Percentiles rank a stretch among this genome's conserved stretches.
phyloP scores from a whole-genome alignment of 2,888 invertebrate genomes.

The Mayetiola destructor region DNA sequence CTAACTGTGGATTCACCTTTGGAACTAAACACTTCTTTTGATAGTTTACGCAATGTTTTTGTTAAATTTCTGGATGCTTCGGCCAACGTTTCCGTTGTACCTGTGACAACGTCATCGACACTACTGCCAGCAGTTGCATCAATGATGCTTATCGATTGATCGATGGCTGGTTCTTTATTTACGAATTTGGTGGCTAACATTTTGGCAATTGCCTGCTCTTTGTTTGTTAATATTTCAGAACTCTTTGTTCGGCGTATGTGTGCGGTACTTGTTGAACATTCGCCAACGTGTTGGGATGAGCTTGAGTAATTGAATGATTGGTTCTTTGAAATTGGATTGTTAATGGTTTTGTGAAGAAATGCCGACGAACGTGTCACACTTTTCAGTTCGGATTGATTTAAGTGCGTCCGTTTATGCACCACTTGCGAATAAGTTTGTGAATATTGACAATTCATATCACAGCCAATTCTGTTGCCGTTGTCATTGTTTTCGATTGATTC shows the following conservation, averaged over 20 bases:
- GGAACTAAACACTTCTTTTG: conserved; percentile 72
- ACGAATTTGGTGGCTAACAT: conserved; percentile 16
- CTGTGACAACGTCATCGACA: conserved; percentile 37
- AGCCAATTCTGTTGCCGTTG: neutral
- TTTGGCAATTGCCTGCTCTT: neutral
- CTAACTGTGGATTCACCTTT: conserved; percentile 41
- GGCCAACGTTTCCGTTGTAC: conserved; percentile 56
- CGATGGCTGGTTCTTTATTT: conserved; percentile 19
- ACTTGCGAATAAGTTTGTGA: neutral
- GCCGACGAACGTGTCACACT: conserved; percentile 13
- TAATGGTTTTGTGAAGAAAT: conserved; percentile 30
- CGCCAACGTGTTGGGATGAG: neutral
- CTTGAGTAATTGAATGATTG: neutral
- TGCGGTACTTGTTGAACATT: neutral
- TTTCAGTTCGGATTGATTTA: neutral
- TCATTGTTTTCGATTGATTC: conserved; percentile 26
- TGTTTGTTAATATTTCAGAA: neutral
- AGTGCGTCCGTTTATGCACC: neutral
- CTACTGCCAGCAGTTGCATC: conserved; percentile 31
- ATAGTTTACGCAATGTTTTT: conserved; percentile 76
- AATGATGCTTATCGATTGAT: conserved; percentile 21
- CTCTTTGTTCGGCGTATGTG: conserved; percentile 13
- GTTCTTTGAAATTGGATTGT: conserved; percentile 30
- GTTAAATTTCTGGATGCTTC: conserved; percentile 86
- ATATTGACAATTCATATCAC: conserved; percentile 14